Conservation (phyloP, 2,113 vertebrate genomes). For the Pseudolaguvia tuberculata region DNA sequence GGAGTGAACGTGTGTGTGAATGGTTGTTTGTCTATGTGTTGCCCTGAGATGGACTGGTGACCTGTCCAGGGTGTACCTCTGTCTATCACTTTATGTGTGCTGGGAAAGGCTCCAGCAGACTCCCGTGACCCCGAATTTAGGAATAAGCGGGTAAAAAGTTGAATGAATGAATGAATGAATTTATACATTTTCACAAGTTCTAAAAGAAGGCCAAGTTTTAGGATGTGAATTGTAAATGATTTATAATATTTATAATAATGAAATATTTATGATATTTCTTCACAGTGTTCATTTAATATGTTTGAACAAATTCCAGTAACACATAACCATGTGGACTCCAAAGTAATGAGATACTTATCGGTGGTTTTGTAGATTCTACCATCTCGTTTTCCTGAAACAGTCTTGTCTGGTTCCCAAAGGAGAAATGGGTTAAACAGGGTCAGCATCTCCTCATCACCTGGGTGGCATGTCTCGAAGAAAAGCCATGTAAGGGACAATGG, state of each 20-base stretch:
- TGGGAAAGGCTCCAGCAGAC: too few relatives aligned
- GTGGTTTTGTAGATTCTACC: slow-evolving; percentile 35
- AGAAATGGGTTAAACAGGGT: slow-evolving; percentile 43
- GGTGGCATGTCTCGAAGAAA: slow-evolving; percentile 37
- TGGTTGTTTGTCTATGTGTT: too few relatives aligned
- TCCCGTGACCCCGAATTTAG: too few relatives aligned
- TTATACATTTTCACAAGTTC: too few relatives aligned
- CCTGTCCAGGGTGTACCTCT: too few relatives aligned
- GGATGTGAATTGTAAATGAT: neutral
- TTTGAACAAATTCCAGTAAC: slow-evolving; percentile 19
- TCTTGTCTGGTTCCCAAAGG: slow-evolving; percentile 15
- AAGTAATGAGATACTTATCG: slow-evolving; percentile 39
- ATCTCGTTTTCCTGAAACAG: slow-evolving; percentile 18
- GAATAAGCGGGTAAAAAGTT: too few relatives aligned
- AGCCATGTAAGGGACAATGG: slow-evolving; percentile 48
- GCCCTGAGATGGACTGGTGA: too few relatives aligned
- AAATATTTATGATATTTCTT: neutral
- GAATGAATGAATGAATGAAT: too few relatives aligned
- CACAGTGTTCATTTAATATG: neutral
- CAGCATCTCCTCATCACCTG: slow-evolving; percentile 33
- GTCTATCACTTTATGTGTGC: too few relatives aligned
- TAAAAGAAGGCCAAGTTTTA: neutral
- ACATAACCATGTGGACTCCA: neutral
- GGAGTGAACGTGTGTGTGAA: too few relatives aligned
- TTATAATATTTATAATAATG: too few relatives aligned